A percentile compares a stretch with the other conserved stretches of the same genome.
These are phyloP conservation scores for Archaeoteleia sp. DNA, from an alignment of 2,888 invertebrate genomes.

Conservation along the genomic window DNA sequence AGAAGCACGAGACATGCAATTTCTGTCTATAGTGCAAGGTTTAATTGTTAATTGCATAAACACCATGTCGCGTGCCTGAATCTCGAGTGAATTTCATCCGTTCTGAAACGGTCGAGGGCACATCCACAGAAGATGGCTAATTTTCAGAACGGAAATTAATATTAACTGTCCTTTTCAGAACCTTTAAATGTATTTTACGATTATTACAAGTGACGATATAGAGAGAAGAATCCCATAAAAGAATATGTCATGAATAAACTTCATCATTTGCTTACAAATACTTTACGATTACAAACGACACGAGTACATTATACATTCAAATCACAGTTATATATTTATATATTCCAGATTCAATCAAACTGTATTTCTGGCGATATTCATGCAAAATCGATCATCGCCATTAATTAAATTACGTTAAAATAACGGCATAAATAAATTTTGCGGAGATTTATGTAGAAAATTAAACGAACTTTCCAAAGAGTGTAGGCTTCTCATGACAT, in stretches of 20 bases:
- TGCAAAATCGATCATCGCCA: not conserved
- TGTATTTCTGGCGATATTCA: too few relatives aligned
- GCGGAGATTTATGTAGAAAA: not conserved
- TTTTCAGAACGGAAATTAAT: conserved; percentile 33
- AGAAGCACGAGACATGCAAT: too few relatives aligned
- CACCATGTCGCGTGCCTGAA: conserved; percentile 36
- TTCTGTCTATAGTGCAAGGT: conserved; percentile 18
- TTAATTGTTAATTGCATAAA: conserved; percentile 33
- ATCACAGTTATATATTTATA: too few relatives aligned
- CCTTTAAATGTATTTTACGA: conserved; percentile 19
- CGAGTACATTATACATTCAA: too few relatives aligned
- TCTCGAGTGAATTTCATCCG: conserved; percentile 22
- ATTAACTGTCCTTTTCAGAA: conserved; percentile 5
- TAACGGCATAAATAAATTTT: not conserved
- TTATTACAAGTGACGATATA: conserved; percentile 8
- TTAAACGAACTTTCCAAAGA: conserved; percentile 12
- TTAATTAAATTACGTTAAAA: not conserved
- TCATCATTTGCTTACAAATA: too few relatives aligned
- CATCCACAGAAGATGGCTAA: conserved; percentile 21
- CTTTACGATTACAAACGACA: too few relatives aligned
- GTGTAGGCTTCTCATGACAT: not conserved
- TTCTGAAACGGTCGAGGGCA: conserved; percentile 17
- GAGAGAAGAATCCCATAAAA: not conserved
- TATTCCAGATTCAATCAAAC: too few relatives aligned
- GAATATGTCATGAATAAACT: too few relatives aligned